phyloP scores from a whole-genome alignment of 2,888 invertebrate species.

The Bimastos eiseni region DNA sequence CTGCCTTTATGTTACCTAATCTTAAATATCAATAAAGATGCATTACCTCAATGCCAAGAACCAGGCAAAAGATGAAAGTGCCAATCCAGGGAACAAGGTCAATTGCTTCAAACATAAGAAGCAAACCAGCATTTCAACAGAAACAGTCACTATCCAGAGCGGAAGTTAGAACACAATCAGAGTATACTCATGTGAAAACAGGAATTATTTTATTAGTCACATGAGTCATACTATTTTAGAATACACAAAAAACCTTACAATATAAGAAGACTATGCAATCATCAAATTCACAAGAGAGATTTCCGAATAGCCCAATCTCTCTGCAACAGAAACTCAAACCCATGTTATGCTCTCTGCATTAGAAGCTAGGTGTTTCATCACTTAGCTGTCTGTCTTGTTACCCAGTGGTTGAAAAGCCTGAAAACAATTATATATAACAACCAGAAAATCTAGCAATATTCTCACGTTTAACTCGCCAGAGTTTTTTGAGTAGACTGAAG shows the following conservation, averaged over 20 bases:
- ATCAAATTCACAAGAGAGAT: too few relatives aligned
- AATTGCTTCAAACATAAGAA: conserved; percentile 69
- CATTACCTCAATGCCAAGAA: conserved; percentile 72
- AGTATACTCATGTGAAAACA: not conserved
- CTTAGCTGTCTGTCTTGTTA: not conserved
- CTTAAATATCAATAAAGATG: not conserved
- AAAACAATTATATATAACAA: not conserved
- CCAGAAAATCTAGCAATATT: not conserved
- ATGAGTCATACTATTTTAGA: too few relatives aligned
- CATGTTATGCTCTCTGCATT: not conserved
- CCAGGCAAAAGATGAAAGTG: conserved; percentile 82
- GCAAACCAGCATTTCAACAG: not conserved
- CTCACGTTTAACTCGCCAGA: conserved; percentile 42
- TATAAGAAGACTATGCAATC: too few relatives aligned
- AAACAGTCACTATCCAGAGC: not conserved
- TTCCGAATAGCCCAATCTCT: not conserved
- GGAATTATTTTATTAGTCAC: not conserved
- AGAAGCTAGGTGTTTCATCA: not conserved
- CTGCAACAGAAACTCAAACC: not conserved
- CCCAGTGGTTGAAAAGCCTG: not conserved
- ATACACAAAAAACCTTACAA: too few relatives aligned
- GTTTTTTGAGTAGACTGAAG: conserved; percentile 35
- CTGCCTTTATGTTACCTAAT: not conserved
- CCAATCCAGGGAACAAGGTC: conserved; percentile 82
- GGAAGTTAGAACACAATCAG: not conserved